Evolutionary conservation across 2,797 vertebrate species (phyloP).

Genomic region (Periophthalmus magnuspinnatus): DNA sequence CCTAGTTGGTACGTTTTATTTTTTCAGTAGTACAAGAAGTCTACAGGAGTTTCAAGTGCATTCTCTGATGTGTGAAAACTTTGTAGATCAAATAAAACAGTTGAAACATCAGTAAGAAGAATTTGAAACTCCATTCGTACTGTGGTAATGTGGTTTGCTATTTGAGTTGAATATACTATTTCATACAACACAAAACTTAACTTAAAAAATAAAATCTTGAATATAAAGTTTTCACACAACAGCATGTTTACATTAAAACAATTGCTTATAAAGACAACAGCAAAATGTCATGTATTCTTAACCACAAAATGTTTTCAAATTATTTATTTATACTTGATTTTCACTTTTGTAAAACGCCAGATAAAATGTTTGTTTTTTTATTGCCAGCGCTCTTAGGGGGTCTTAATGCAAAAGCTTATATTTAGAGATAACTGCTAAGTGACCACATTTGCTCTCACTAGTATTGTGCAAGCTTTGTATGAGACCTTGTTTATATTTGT

Average conservation of each 20-base stretch:
- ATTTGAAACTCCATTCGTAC: constrained; percentile 9
- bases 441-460: constrained; percentile 42
- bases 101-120: constrained; percentile 13
- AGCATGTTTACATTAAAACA: constrained; percentile 12
- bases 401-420: constrained; percentile 36
- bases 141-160: neutral
- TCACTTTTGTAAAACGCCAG: constrained; percentile 29
- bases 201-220: constrained; percentile 17
- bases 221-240: constrained; percentile 35
- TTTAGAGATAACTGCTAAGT: constrained; percentile 42
- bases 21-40: constrained; percentile 23
- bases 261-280: constrained; percentile 6
- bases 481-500: constrained; percentile 73
- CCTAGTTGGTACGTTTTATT: constrained; percentile 45
- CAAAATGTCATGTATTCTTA: constrained; percentile 17
- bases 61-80: constrained; percentile 40
- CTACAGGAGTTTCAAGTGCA: constrained; percentile 46
- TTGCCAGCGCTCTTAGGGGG: constrained; percentile 26
- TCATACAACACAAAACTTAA: constrained; percentile 9
- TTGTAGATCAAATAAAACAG: constrained; percentile 24
- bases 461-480: constrained; percentile 33
- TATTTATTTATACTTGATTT: constrained; percentile 26
- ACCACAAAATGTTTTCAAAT: constrained; percentile 27
- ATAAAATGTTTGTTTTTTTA: constrained; percentile 20
- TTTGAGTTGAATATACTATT: constrained; percentile 1